Evolutionary conservation across 2,113 vertebrate genomes (phyloP), one percentile per base, ranked within the genome.

Genomic region (Daphoenositta chrysoptera): DNA sequence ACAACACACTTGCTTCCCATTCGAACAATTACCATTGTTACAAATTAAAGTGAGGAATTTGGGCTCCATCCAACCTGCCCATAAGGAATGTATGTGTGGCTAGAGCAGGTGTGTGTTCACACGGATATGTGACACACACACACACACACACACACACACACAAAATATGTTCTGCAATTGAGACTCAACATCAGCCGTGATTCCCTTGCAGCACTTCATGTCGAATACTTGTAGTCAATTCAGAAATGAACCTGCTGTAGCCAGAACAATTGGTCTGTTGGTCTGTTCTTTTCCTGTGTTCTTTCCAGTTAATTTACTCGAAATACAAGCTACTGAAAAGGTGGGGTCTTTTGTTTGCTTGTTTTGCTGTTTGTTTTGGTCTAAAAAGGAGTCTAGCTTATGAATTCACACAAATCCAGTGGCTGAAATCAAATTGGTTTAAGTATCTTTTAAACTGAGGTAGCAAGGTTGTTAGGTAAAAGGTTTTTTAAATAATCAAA

Each of bases 131-230:
- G 30, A 17, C n/a, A 22, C n/a, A 42, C 20, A 31, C 39, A 51
- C n/a, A 56, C 66, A 64, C 13, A 40, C n/a, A n/a, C n/a, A 22
- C n/a, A 42, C 20, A 31, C 39, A 51, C n/a, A 56, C 66, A 64
- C 13, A 40, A 26, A 72, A 61, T 37, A 13, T 68, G 21, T 47
- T 53, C 47, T 76, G 69, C 45, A n/a, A 2, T 33, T 31, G 18
- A 19, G 2, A 15, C 0, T 2, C 39, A 4, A 3, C 23, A 27
- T 45, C 2, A 2, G 13, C 21, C 0, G 0, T 2, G 4, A 33
- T 24, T 28, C 16, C 16, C 30, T 54, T 45, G 2, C 27, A 35
- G 40, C 13, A 3, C 37, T 40, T 54, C n/a, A 40, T 22, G 24
- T 33, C 23, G 27, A 47, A n/a, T 22, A 6, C 0, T 0, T 1